Base-by-base conservation (phyloP, 2,113 vertebrate species). In the Passer domesticus region DNA sequence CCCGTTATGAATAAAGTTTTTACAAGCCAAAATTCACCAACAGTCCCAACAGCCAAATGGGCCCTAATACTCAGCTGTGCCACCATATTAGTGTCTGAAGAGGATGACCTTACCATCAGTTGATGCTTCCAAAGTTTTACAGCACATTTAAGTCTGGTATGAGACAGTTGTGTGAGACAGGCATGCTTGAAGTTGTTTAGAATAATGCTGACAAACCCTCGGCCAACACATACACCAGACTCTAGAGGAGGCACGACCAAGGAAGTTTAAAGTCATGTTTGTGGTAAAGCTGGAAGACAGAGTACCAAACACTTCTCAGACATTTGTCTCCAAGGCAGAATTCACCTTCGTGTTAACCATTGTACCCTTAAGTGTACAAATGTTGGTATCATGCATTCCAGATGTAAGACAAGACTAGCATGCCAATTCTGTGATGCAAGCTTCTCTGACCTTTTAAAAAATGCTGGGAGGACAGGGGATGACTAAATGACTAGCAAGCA, bases 21-120 rank as follows among this genome's bases (percentile, higher is more conserved):
- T 55, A 60, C 7, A 66, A 91, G n/a, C 6, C 3, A 12, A 66
- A 41, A 13, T 52, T 83, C 58, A 63, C 47, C 20, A 67, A n/a
- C 2, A 73, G 69, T 13, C 55, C 41, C 59, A 60, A 49, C 15
- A 78, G n/a, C 3, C 7, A 4, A 62, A 44, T 0, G 0, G 0
- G 10, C 43, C 49, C 21, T 27, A 79, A 44, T 24, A 56, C 10
- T 31, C 43, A 41, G 27, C 21, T 44, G 21, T 72, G 52, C 35
- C 11, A 3, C 2, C 37, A 62, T 28, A 33, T 76, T 66, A 3
- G 0, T 10, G 15, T 14, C 43, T 25, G 39, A 77, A 62, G 24
- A 14, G 35, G 11, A 67, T 21, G 31, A 58, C 0, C 0, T 60
- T 53, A 55, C 24, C 1, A 6, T 21, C 76, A 49, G 47, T 7